Evolutionary conservation across 2,888 invertebrate species (phyloP), one percentile per base, ranked within the genome.

Genomic region (Drosophila affinis): DNA sequence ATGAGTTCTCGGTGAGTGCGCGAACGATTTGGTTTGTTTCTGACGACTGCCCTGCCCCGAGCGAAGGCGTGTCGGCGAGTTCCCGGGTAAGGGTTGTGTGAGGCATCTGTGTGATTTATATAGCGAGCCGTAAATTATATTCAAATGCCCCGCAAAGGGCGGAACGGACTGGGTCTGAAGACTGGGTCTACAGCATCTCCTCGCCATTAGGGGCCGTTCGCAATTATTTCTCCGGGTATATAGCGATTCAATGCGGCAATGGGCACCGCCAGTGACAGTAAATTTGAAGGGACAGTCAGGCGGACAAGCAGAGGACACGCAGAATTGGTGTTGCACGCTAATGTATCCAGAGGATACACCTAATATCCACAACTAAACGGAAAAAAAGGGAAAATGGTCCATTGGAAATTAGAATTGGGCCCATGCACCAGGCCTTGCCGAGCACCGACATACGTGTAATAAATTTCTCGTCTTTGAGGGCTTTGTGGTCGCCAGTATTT

Each of bases 91-190:
- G 47, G 46, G 29, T n/a, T 74, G 78, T 75, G 81, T 21, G 21
- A 21, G 62, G 69, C 62, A 56, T 55, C 63, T 67, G 69, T 76
- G 83, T 82, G 81, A 82, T 82, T 82, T 82, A 82, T 86, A 77
- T 79, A 62, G 62, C 69, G 60, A 69, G 64, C 72, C 75, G 79
- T 82, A 82, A 82, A 82, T 82, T 86, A 83, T 84, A 86, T 80
- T 86, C 76, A 82, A 81, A 81, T 82, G 79, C 63, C 78, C 55
- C 57, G 67, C 70, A 53, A 54, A 63, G 34, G 61, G 73, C 80
- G 27, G 58, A 48, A 51, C 24, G 34, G 32, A 12, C 32, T 9
- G 10, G 1, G 10, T 12, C 3, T 34, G 34, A 5, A 12, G 5
- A 12, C 34, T 5, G 2, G 39, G 14, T 14, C 2, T 14, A 5